Base-by-base conservation (phyloP, 2,797 vertebrate genomes). In the Erpetoichthys calabaricus region DNA sequence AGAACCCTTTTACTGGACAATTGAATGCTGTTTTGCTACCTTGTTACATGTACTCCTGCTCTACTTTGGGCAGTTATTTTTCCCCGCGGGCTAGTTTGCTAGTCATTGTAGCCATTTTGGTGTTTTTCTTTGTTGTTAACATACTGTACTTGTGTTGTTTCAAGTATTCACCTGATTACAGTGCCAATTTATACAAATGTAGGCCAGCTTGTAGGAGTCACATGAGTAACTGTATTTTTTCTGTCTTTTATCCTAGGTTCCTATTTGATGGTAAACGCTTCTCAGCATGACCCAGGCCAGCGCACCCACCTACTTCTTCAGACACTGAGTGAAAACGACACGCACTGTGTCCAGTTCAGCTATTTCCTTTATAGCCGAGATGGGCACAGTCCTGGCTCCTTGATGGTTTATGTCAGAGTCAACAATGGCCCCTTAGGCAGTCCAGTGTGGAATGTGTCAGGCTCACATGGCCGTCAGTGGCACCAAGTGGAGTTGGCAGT, bases 291-390 rank as follows among this genome's bases (percentile, higher is more conserved):
- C 1, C 65, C 84, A 0, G 92, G 91, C 46, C 88, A 93, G 74
- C 78, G 78, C 41, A 89, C 91, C 55, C 92, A 90, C 61, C 72
- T 97, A 57, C 80, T 92, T 5, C 85, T 97, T 61, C 89, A 88
- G 58, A 84, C 90, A 0, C 81, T 98, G 72, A 98, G 90, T 0
- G 93, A 98, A 76, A 97, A 98, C 5, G 93, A 97, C 78, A 96
- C 94, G 6, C 94, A 98, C 73, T 98, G 94, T 70, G 86, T 98
- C 42, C 94, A 97, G 80, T 98, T 98, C 86, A 98, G 91, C 79
- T 98, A 94, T 75, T 93, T 96, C 76, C 83, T 96, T 65, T 94
- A 91, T 73, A 91, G 89, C 76, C 83, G 87, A 1, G 92, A 96
- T 0, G 93, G 92, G 42, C 90, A 83, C 80, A 94, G 92, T 71